A percentile compares a stretch with the other conserved stretches of the same genome.
Evolutionary conservation across 1,140 invertebrate genomes (phyloP).

Genomic region (Drosophila setifemur): DNA sequence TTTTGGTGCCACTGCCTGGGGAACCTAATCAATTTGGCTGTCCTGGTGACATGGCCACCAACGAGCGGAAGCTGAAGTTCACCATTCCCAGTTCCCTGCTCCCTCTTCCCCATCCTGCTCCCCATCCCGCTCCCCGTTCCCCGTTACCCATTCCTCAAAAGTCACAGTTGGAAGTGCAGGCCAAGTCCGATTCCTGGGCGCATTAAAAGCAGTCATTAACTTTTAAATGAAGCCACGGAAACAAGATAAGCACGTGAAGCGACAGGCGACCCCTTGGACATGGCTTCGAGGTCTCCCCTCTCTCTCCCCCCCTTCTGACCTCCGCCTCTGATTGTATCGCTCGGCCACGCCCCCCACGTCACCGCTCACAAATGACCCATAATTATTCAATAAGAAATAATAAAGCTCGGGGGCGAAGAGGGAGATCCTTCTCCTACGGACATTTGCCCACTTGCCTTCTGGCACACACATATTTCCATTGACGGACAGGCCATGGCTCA

Average conservation of each 20-base stretch:
- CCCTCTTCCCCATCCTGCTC: too few relatives aligned
- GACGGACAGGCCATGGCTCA: constrained; percentile 48
- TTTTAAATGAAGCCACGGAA: constrained; percentile 80
- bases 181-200: constrained; percentile 25
- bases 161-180: background rate
- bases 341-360: constrained; percentile 61
- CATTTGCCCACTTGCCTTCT: too few relatives aligned
- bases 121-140: too few relatives aligned
- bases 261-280: constrained; percentile 22
- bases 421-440: too few relatives aligned
- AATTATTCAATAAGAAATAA: constrained; percentile 81
- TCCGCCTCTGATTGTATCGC: constrained; percentile 35
- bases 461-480: constrained; percentile 58
- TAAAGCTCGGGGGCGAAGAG: constrained; percentile 48
- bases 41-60: constrained; percentile 60
- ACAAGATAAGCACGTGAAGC: constrained; percentile 77
- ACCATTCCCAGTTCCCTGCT: too few relatives aligned
- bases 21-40: constrained; percentile 77
- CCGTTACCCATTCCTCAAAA: background rate
- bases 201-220: constrained; percentile 80
- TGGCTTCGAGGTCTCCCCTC: too few relatives aligned
- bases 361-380: constrained; percentile 71
- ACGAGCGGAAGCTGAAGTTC: constrained; percentile 38
- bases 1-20: constrained; percentile 34
- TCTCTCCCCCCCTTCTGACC: background rate